Percentiles rank a stretch among this genome's conserved stretches.
These are phyloP conservation scores for Sarcophaga peregrina DNA, from an alignment of 1,140 invertebrate genomes.

Conservation along the genomic window DNA sequence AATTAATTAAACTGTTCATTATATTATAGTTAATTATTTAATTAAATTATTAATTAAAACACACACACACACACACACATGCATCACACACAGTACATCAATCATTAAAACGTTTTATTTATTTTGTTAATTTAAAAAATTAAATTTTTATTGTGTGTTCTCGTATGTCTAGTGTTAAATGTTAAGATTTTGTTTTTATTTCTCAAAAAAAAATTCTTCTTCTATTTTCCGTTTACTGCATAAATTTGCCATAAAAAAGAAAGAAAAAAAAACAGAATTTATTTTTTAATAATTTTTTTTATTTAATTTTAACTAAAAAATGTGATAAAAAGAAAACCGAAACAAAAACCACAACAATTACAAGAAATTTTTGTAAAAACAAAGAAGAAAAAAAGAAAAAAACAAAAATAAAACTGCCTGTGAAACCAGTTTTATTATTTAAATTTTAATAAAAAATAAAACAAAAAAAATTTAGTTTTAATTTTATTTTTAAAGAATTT, in stretches of 20 bases:
- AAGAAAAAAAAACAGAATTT: background rate
- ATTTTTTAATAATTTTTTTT: background rate
- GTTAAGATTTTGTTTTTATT: background rate
- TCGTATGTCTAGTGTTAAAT: background rate
- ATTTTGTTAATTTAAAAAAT: too few relatives aligned
- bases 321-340: constrained; percentile 24
- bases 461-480: background rate
- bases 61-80: too few relatives aligned
- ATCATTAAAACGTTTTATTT: too few relatives aligned
- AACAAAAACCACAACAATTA: background rate
- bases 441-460: background rate
- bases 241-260: constrained; percentile 13
- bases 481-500: constrained; percentile 10
- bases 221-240: background rate
- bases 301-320: background rate
- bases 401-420: background rate
- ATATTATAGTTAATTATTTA: background rate
- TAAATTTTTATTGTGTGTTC: background rate
- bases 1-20: constrained; percentile 19
- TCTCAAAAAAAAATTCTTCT: background rate
- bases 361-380: too few relatives aligned
- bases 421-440: constrained; percentile 9
- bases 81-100: too few relatives aligned
- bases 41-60: too few relatives aligned
- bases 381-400: too few relatives aligned